These are phyloP conservation scores for Hyposoter didymator DNA, from an alignment of 2,888 invertebrate genomes.

Conservation along the genomic window DNA sequence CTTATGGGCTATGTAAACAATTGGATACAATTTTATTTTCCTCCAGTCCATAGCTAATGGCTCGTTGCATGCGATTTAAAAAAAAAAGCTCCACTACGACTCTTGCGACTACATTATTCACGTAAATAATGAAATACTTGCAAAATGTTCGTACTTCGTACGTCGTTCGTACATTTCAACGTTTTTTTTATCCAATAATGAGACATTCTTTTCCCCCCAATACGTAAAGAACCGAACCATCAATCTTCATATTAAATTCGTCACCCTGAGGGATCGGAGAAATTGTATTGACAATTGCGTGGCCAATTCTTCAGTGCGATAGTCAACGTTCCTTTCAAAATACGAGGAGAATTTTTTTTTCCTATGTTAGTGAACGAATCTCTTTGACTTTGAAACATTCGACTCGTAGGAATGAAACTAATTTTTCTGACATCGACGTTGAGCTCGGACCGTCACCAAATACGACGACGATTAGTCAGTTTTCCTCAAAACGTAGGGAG, in stretches of 20 bases:
- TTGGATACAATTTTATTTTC: neutral
- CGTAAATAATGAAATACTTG: neutral
- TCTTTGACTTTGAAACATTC: too few relatives aligned
- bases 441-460: too few relatives aligned
- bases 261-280: neutral
- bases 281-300: neutral
- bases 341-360: neutral
- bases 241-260: neutral
- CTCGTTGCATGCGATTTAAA: neutral
- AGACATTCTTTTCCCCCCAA: neutral
- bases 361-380: neutral
- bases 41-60: neutral
- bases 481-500: too few relatives aligned
- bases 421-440: too few relatives aligned
- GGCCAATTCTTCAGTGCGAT: neutral
- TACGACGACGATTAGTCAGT: too few relatives aligned
- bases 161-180: neutral
- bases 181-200: neutral
- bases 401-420: too few relatives aligned
- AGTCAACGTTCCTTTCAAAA: neutral
- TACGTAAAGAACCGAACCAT: neutral
- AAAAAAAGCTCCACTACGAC: neutral
- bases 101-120: neutral
- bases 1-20: neutral
- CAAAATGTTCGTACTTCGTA: too few relatives aligned